phyloP scores from a whole-genome alignment of 2,797 vertebrate species.

The Lateolabrax maculatus region DNA sequence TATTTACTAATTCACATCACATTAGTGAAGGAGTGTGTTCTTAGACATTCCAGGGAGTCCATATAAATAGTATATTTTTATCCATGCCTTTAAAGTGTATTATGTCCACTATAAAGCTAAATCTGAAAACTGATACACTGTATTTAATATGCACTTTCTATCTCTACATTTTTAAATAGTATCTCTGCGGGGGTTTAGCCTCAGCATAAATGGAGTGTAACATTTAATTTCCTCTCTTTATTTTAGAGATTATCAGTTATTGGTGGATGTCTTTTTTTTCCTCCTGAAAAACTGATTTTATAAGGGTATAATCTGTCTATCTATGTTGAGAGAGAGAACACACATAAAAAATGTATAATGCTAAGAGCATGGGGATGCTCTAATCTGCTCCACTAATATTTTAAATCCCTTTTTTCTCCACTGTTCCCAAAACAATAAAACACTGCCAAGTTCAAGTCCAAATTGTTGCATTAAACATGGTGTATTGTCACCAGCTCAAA shows the following conservation, averaged over 20 bases:
- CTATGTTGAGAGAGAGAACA: not conserved
- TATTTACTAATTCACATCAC: constrained; percentile 24
- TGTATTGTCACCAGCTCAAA: not conserved
- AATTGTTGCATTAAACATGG: not conserved
- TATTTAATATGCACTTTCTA: constrained; percentile 24
- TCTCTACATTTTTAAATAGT: constrained; percentile 26
- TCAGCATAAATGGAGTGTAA: not conserved
- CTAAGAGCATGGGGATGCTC: not conserved
- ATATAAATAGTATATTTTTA: constrained; percentile 37
- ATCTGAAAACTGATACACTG: constrained; percentile 27
- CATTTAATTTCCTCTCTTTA: not conserved
- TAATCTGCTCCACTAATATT: not conserved
- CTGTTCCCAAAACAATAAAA: constrained; percentile 1
- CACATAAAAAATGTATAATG: not conserved
- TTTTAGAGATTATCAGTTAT: not conserved
- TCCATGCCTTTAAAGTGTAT: constrained; percentile 20
- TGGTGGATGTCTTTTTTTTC: constrained; percentile 10
- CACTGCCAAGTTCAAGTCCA: not conserved
- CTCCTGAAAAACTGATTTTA: not conserved
- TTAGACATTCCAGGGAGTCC: constrained; percentile 21
- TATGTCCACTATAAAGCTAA: not conserved
- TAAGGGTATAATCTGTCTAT: constrained; percentile 11
- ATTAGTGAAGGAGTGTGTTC: constrained; percentile 20
- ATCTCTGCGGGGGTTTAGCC: constrained; percentile 13
- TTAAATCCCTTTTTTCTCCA: not conserved